Percentiles rank a stretch among this genome's conserved stretches.
These are phyloP conservation scores for Onychorhynchus coronatus DNA, from an alignment of 2,113 vertebrate species.

Conservation along the genomic window DNA sequence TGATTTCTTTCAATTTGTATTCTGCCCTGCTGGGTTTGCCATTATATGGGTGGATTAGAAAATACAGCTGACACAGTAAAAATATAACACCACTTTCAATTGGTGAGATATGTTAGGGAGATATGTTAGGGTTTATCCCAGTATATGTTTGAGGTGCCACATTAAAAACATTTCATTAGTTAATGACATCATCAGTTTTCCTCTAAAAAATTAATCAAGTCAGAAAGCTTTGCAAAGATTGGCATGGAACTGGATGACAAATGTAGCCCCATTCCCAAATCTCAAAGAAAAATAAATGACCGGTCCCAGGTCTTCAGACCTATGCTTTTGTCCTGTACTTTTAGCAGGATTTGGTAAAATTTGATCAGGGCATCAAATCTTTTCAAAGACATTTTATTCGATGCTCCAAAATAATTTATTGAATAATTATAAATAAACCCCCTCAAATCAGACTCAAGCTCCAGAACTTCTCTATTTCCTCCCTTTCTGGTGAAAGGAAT, in stretches of 20 bases:
- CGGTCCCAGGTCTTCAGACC: background rate
- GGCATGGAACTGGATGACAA: background rate
- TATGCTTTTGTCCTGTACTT: background rate
- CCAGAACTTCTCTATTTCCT: background rate
- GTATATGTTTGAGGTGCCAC: background rate
- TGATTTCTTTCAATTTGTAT: background rate
- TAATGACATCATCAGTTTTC: background rate
- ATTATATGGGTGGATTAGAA: rapidly evolving
- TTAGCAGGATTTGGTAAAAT: background rate
- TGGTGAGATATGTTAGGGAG: background rate
- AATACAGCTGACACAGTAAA: background rate
- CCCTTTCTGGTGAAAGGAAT: background rate
- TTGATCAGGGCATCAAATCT: background rate
- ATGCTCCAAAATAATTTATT: background rate
- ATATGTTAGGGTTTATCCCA: background rate
- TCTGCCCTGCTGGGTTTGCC: background rate
- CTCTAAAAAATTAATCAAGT: background rate
- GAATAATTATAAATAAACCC: background rate
- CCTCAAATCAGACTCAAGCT: background rate
- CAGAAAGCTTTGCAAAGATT: background rate
- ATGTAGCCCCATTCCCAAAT: background rate
- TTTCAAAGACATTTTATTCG: background rate
- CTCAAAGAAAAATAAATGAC: background rate
- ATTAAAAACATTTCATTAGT: background rate
- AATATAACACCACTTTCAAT: background rate